Evolutionary conservation across 1,140 invertebrate species (phyloP).

Genomic region (Pseudobourletiella spinata): DNA sequence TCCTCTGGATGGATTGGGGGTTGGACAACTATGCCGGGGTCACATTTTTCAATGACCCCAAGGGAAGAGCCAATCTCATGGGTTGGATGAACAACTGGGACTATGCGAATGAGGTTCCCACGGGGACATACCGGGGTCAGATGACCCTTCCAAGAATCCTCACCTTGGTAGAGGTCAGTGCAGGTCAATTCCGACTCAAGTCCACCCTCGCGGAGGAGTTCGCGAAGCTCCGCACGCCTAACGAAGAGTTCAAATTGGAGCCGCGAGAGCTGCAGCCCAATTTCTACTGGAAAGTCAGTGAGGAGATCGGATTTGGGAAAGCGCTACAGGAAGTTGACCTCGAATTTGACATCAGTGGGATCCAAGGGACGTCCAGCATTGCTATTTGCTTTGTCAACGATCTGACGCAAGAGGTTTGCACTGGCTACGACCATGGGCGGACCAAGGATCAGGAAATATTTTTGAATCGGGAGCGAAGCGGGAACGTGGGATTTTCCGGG

Average conservation of each 20-base stretch:
- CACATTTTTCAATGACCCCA: conserved; percentile 19
- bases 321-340: conserved; percentile 19
- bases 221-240: background rate
- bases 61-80: background rate
- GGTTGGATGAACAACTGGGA: conserved; percentile 30
- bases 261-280: background rate
- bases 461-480: conserved; percentile 18
- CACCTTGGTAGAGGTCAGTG: background rate
- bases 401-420: conserved; percentile 19
- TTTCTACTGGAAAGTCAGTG: background rate
- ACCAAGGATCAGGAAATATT: background rate
- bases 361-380: background rate
- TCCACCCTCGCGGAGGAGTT: background rate
- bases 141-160: conserved; percentile 21
- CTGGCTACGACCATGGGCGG: conserved; percentile 19
- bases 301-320: background rate
- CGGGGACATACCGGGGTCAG: conserved; percentile 19
- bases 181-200: background rate
- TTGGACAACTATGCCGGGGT: conserved; percentile 24
- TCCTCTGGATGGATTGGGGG: conserved; percentile 31
- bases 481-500: conserved; percentile 7
- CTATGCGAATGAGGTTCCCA: conserved; percentile 16
- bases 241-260: background rate
- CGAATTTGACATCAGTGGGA: background rate
- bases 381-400: conserved; percentile 19